Evolutionary conservation across 2,113 vertebrate genomes (phyloP).

Genomic region (Bubo blakistoni): DNA sequence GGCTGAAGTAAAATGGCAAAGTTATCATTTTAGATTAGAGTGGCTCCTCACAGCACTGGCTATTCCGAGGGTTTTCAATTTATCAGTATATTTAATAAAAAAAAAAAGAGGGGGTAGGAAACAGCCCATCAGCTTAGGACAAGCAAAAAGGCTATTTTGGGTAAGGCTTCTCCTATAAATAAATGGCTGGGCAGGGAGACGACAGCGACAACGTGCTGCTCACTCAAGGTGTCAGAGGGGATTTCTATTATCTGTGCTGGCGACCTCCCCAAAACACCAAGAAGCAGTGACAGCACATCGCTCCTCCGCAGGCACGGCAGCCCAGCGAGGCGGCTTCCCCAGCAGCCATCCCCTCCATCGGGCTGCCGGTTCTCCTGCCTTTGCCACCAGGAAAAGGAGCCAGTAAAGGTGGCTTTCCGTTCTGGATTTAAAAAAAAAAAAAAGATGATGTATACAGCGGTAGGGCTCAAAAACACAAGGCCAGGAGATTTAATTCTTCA

Average conservation of each 20-base stretch:
- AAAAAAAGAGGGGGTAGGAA: accelerated
- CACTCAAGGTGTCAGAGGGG: not conserved
- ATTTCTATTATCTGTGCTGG: not conserved
- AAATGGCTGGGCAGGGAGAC: not conserved
- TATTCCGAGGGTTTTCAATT: not conserved
- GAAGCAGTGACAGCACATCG: not conserved
- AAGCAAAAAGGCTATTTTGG: conserved; percentile 8
- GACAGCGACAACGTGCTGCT: not conserved
- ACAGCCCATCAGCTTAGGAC: not conserved
- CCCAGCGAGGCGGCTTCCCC: not conserved
- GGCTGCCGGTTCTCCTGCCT: not conserved
- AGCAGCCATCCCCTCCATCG: not conserved
- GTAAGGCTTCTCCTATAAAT: conserved; percentile 33
- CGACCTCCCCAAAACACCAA: not conserved
- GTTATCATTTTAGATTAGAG: conserved; percentile 14
- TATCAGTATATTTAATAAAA: not conserved
- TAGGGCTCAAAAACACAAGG: not conserved
- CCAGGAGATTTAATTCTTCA: not conserved
- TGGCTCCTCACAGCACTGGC: not conserved
- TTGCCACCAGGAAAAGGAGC: not conserved
- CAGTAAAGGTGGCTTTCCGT: not conserved
- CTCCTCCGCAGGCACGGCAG: not conserved
- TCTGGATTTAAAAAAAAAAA: not conserved
- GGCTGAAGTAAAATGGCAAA: conserved; percentile 12
- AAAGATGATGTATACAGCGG: not conserved